Percentiles rank a stretch among this genome's conserved stretches.
These are phyloP conservation scores for Tetranychus truncatus DNA, from an alignment of 2,888 invertebrate genomes.

Conservation along the genomic window DNA sequence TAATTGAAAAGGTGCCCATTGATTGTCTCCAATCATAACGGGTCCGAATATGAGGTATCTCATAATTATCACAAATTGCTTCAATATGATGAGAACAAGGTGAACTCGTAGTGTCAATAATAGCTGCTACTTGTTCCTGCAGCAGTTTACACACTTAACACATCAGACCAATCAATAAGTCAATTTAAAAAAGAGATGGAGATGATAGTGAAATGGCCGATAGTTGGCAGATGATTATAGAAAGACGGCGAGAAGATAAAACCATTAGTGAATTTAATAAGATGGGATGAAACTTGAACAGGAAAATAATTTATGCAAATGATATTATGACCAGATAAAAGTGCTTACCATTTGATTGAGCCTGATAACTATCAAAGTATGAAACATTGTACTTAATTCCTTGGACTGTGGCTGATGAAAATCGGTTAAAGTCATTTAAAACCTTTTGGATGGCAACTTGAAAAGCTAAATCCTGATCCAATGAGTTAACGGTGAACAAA, in stretches of 20 bases:
- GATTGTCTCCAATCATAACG: not conserved
- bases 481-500: not conserved
- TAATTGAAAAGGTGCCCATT: not conserved
- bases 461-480: slow-evolving; percentile 2
- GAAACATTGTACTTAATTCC: not conserved
- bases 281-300: not conserved
- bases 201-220: not conserved
- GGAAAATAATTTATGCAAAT: not conserved
- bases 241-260: not conserved
- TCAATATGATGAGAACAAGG: slow-evolving; percentile 7
- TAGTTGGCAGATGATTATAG: not conserved
- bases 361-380: not conserved
- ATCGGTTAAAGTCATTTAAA: not conserved
- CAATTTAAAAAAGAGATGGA: not conserved
- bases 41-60: not conserved
- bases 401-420: not conserved
- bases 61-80: slow-evolving; percentile 7
- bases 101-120: not conserved
- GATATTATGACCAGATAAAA: not conserved
- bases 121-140: not conserved
- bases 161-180: not conserved
- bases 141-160: not conserved
- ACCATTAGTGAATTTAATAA: not conserved
- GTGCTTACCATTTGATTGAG: not conserved
- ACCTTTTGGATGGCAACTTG: not conserved